These are phyloP conservation scores for Henricia sp. DNA, from an alignment of 53 echinoderm and acorn worm species.

Conservation along the genomic window DNA sequence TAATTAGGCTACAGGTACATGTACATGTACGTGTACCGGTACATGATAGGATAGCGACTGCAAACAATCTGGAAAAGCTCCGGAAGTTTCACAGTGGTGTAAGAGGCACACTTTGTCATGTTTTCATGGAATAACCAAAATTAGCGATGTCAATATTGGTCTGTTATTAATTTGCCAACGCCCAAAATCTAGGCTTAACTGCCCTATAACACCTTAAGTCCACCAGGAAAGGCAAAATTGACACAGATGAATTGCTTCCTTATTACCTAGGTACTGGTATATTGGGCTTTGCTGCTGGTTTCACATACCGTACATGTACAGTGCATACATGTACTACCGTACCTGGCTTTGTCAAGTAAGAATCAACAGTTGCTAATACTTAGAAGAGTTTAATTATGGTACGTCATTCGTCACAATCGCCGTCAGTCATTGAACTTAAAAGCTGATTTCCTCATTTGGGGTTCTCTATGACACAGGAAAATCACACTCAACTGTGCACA, in stretches of 20 bases:
- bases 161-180: conserved; percentile 28
- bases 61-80: too few species aligned
- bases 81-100: too few species aligned
- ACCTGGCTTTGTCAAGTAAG: not conserved
- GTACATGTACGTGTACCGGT: not conserved
- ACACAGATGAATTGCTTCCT: conserved; percentile 4
- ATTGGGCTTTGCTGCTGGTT: not conserved
- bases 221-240: not conserved
- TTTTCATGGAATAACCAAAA: not conserved
- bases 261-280: not conserved
- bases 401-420: too few species aligned
- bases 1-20: not conserved
- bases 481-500: too few species aligned
- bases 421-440: too few species aligned
- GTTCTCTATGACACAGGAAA: too few species aligned
- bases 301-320: not conserved
- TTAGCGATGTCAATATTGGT: not conserved
- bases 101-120: too few species aligned
- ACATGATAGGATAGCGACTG: too few species aligned
- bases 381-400: too few species aligned
- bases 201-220: not conserved
- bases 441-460: too few species aligned
- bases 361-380: too few species aligned
- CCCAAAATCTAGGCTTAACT: not conserved
- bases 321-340: not conserved